phyloP scores from a whole-genome alignment of 2,797 vertebrate species.

The Sebastes jordani region DNA sequence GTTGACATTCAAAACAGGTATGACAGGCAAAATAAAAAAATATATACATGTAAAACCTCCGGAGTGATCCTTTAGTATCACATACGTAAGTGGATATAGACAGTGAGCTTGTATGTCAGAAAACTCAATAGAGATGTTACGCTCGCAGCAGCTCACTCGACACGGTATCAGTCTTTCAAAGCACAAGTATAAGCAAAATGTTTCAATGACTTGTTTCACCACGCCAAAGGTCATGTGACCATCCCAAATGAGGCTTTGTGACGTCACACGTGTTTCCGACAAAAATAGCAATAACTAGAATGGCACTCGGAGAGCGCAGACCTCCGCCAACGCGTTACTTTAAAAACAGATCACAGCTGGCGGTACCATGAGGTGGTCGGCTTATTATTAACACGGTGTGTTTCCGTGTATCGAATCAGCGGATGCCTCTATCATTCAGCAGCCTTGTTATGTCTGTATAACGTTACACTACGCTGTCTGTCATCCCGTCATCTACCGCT shows the following conservation, averaged over 20 bases:
- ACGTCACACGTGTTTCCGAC: background rate
- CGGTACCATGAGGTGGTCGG: too few species aligned
- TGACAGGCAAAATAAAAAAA: background rate
- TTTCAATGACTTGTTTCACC: background rate
- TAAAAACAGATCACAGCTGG: too few species aligned
- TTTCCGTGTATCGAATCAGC: too few species aligned
- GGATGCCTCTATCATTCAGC: too few species aligned
- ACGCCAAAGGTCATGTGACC: background rate
- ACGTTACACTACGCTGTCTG: too few species aligned
- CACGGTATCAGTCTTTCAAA: background rate
- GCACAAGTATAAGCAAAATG: background rate
- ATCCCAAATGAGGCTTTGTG: background rate
- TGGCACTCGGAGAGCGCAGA: too few species aligned
- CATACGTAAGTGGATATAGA: background rate
- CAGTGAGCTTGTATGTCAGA: background rate
- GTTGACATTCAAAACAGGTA: background rate
- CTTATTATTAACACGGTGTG: too few species aligned
- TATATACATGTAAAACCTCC: background rate
- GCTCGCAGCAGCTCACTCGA: background rate
- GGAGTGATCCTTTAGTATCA: background rate
- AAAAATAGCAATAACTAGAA: background rate
- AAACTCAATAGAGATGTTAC: background rate
- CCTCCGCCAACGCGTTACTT: too few species aligned
- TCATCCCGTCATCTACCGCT: too few species aligned
- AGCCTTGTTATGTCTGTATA: too few species aligned